phyloP scores from a whole-genome alignment of 92 coral and sea anemone genomes.

The Siderastrea siderea region DNA sequence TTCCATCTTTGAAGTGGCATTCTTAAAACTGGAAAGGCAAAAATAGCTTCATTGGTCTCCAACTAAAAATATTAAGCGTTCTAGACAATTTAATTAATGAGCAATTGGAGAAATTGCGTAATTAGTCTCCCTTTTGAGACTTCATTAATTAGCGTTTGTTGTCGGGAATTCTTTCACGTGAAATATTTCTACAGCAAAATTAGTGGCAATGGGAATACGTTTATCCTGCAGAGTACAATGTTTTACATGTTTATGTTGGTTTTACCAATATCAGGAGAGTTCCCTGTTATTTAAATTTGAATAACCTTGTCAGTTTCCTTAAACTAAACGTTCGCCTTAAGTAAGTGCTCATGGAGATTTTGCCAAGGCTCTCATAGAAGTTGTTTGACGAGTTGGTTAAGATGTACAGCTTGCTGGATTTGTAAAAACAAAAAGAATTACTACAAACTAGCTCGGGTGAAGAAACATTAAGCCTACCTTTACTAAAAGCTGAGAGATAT shows the following conservation, averaged over 20 bases:
- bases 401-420: too few species aligned
- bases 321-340: background rate
- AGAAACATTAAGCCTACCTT: constrained; percentile 26
- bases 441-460: too few species aligned
- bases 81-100: background rate
- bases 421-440: background rate
- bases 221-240: background rate
- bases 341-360: background rate
- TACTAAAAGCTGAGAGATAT: background rate
- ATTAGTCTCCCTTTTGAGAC: background rate
- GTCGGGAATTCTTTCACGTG: constrained; percentile 14
- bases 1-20: background rate
- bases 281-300: background rate
- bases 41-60: background rate
- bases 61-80: background rate
- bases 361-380: background rate
- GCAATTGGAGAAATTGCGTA: background rate
- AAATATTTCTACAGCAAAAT: constrained; percentile 15
- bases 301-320: background rate
- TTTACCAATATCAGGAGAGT: background rate
- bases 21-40: background rate
- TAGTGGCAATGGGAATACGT: background rate
- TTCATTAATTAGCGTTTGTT: background rate
- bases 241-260: background rate
- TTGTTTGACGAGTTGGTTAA: background rate